Conservation (phyloP, 2,113 vertebrate genomes). For the Pseudorasbora parva region DNA sequence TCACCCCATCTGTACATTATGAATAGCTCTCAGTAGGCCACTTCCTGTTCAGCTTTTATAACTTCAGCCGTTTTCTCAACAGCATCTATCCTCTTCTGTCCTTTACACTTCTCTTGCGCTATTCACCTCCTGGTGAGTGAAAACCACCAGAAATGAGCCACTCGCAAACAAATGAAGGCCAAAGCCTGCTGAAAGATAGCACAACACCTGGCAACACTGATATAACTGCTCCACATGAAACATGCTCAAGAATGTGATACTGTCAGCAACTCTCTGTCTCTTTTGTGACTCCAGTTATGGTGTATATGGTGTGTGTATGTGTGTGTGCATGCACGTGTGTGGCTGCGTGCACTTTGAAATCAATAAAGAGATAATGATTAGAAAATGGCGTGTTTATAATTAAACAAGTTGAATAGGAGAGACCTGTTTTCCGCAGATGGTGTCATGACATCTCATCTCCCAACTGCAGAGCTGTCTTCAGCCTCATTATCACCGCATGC, state of each 20-base stretch:
- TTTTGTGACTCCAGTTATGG: conserved; percentile 52
- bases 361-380: conserved; percentile 53
- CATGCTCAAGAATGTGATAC: conserved; percentile 45
- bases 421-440: conserved; percentile 60
- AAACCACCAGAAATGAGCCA: conserved; percentile 30
- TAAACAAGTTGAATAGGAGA: conserved; percentile 40
- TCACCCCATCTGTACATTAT: not conserved
- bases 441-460: not conserved
- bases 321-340: conserved; percentile 49
- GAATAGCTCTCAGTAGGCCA: conserved; percentile 11
- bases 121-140: conserved; percentile 8
- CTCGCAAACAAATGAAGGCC: conserved; percentile 33
- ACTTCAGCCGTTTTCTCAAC: conserved; percentile 14
- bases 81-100: conserved; percentile 20
- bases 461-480: not conserved
- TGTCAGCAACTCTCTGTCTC: conserved; percentile 46
- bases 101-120: conserved; percentile 26
- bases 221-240: conserved; percentile 27
- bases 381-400: not conserved
- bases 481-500: conserved; percentile 12
- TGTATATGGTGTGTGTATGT: conserved; percentile 37
- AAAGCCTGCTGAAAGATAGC: conserved; percentile 21
- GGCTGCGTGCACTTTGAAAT: conserved; percentile 46
- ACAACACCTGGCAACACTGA: conserved; percentile 27
- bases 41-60: conserved; percentile 18